Conservation (phyloP, 30 jellyfish, hydroid and myxozoan genomes). For the Aurelia aurita region DNA sequence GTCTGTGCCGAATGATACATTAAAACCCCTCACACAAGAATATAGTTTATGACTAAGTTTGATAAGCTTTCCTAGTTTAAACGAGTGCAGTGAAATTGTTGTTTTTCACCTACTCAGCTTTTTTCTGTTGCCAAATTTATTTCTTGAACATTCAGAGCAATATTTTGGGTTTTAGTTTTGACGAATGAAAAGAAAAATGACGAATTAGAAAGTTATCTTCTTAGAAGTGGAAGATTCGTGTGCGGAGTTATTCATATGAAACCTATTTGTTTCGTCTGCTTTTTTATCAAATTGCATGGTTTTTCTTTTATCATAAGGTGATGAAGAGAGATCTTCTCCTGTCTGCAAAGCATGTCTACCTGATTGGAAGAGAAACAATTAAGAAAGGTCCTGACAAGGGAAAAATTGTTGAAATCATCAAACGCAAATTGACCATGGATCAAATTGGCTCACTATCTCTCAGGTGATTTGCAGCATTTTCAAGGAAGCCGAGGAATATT, state of each 20-base stretch:
- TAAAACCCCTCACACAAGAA: too few relatives aligned
- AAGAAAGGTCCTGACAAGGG: constrained; percentile 99
- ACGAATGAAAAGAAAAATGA: too few relatives aligned
- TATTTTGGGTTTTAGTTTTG: too few relatives aligned
- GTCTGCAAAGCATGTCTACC: constrained; percentile 91
- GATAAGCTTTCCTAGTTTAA: too few relatives aligned
- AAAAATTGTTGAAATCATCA: constrained; percentile 89
- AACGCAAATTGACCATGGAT: constrained; percentile 89
- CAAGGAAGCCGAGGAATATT: too few relatives aligned
- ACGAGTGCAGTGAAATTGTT: too few relatives aligned
- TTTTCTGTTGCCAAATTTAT: too few relatives aligned
- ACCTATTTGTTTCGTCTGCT: not conserved
- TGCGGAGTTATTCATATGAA: not conserved
- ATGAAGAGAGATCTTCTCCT: constrained; percentile 91
- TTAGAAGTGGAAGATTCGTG: not conserved
- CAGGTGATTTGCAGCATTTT: constrained; percentile 54
- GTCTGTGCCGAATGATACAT: too few relatives aligned
- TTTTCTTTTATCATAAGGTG: constrained; percentile 18
- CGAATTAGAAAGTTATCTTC: too few relatives aligned
- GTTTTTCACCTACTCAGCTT: too few relatives aligned
- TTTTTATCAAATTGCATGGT: not conserved
- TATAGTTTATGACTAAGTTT: too few relatives aligned
- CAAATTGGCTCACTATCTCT: constrained; percentile 82
- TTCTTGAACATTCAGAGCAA: too few relatives aligned
- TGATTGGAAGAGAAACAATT: constrained; percentile 96